A percentile compares a stretch with the other conserved stretches of the same genome.
Conservation (phyloP, 2,888 invertebrate genomes). For the Darwinula stevensoni region DNA sequence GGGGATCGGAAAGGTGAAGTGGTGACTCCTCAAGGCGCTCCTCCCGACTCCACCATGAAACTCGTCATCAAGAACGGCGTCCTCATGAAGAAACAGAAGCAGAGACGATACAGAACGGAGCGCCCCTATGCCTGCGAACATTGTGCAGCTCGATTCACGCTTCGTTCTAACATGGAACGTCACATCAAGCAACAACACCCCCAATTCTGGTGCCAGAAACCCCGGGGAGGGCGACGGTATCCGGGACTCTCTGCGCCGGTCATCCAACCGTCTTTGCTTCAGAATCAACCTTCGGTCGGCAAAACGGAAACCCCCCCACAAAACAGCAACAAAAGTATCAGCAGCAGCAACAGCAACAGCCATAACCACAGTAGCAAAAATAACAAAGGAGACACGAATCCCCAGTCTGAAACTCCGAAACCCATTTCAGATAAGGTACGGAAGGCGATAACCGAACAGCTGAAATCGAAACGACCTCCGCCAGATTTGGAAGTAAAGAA, state of each 20-base stretch:
- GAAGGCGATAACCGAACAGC: too few relatives aligned
- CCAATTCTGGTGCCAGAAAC: constrained; percentile 52
- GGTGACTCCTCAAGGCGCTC: too few relatives aligned
- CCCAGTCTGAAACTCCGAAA: too few relatives aligned
- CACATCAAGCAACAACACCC: constrained; percentile 85
- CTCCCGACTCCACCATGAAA: constrained; percentile 22
- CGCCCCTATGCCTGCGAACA: constrained; percentile 68
- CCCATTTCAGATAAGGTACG: too few relatives aligned
- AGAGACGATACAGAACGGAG: constrained; percentile 60
- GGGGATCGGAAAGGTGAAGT: too few relatives aligned
- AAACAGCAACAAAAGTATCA: too few relatives aligned
- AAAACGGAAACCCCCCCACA: constrained; percentile 9
- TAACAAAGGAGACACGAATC: constrained; percentile 8
- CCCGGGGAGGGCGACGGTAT: constrained; percentile 20
- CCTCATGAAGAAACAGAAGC: constrained; percentile 69
- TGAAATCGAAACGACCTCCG: not conserved
- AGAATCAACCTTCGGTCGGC: constrained; percentile 3
- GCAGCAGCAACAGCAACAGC: too few relatives aligned
- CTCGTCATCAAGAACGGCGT: constrained; percentile 75
- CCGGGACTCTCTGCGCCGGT: constrained; percentile 1
- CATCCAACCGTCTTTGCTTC: not conserved
- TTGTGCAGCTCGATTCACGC: constrained; percentile 62
- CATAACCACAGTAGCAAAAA: too few relatives aligned
- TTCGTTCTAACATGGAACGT: constrained; percentile 70
- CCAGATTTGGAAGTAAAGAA: constrained; percentile 4